A percentile compares a stretch with the other conserved stretches of the same genome.
These are phyloP conservation scores for Drosophila stalkeri DNA, from an alignment of 2,888 invertebrate genomes.

Conservation along the genomic window DNA sequence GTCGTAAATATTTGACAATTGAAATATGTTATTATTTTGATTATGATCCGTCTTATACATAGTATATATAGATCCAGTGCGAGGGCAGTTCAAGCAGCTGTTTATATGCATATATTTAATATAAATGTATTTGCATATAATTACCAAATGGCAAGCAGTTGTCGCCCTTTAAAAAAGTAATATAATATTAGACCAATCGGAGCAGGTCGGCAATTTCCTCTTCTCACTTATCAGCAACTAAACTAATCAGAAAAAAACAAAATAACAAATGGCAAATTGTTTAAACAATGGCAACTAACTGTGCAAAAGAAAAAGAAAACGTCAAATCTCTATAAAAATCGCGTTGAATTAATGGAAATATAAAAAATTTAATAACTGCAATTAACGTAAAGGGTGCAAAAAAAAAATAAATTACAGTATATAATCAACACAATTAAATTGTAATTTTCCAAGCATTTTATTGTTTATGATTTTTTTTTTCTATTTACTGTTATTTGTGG, in stretches of 20 bases:
- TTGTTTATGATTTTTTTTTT: neutral
- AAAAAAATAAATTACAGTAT: constrained; percentile 27
- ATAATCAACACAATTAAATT: constrained; percentile 59
- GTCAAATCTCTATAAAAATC: constrained; percentile 8
- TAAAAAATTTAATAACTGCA: constrained; percentile 51
- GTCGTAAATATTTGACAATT: neutral
- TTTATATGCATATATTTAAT: neutral
- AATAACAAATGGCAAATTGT: neutral
- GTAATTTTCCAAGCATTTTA: constrained; percentile 46
- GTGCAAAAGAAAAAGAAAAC: constrained; percentile 1
- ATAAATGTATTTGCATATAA: neutral
- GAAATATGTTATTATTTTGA: constrained; percentile 1
- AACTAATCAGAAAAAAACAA: neutral
- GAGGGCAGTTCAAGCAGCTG: neutral
- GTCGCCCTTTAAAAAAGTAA: neutral
- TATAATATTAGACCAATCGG: no score
- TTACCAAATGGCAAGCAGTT: neutral
- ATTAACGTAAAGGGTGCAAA: constrained; percentile 37
- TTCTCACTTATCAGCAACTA: neutral
- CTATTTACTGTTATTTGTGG: constrained; percentile 27
- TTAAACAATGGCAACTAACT: constrained; percentile 21
- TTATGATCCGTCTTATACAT: neutral
- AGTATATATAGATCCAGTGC: neutral
- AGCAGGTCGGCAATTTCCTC: neutral
- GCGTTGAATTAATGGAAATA: constrained; percentile 24